Conservation (phyloP, 2,113 vertebrate species). For the Sminthopsis crassicaudata region DNA sequence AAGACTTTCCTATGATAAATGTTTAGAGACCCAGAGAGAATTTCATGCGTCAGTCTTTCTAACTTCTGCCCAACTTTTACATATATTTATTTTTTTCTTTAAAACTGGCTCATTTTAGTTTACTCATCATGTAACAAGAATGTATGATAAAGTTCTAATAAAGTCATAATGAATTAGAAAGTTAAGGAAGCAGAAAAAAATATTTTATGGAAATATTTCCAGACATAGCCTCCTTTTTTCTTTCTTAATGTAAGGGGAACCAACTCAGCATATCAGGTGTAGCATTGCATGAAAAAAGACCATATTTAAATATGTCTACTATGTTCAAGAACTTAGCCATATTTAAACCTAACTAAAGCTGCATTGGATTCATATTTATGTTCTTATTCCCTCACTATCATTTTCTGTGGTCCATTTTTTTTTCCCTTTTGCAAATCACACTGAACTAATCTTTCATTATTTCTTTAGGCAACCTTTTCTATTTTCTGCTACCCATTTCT, state of each 20-base stretch:
- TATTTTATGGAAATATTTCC: neutral
- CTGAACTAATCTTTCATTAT: neutral
- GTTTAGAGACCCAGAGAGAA: neutral
- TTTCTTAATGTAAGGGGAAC: neutral
- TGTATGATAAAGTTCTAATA: conserved; percentile 1
- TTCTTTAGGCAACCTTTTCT: conserved; percentile 31
- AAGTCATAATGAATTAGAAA: neutral
- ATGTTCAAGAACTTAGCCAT: conserved; percentile 8
- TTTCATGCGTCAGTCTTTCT: neutral
- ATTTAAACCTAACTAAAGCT: conserved; percentile 44
- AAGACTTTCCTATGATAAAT: neutral
- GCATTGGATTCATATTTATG: neutral
- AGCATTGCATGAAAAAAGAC: neutral
- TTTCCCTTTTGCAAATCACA: neutral
- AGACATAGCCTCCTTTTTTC: neutral
- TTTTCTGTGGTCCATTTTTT: conserved; percentile 10
- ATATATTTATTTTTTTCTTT: conserved; percentile 7
- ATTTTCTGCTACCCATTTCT: conserved; percentile 1
- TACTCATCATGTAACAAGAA: neutral
- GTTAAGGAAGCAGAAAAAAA: neutral
- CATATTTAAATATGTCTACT: neutral
- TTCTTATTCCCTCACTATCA: neutral
- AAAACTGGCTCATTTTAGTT: neutral
- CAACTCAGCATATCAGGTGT: neutral
- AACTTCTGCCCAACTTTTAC: neutral